Evolutionary conservation across 2,113 vertebrate genomes (phyloP).

Genomic region (Abramis brama): DNA sequence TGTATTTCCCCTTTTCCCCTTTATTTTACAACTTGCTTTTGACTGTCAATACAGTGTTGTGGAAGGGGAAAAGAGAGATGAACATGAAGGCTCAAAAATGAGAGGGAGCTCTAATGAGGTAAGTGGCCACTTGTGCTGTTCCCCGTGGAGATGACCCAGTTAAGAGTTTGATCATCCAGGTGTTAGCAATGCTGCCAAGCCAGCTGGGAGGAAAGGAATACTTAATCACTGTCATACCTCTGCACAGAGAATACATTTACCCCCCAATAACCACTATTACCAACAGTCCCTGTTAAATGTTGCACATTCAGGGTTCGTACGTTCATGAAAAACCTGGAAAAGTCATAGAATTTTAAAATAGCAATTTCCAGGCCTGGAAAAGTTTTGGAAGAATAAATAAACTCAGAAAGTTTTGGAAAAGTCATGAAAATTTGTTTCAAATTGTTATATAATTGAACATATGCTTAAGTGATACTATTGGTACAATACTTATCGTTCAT

Average conservation of each 20-base stretch:
- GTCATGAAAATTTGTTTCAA: too few relatives aligned
- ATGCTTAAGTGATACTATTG: too few relatives aligned
- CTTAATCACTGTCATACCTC: constrained; percentile 51
- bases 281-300: background rate
- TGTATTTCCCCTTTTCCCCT: background rate
- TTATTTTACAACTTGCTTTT: constrained; percentile 2
- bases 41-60: background rate
- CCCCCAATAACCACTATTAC: constrained; percentile 18
- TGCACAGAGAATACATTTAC: constrained; percentile 25
- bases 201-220: constrained; percentile 34
- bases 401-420: too few relatives aligned
- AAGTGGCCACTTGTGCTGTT: constrained; percentile 18
- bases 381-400: too few relatives aligned
- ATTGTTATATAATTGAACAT: too few relatives aligned
- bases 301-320: background rate
- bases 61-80: background rate
- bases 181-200: constrained; percentile 37
- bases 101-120: constrained; percentile 41
- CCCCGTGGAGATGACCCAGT: constrained; percentile 35
- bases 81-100: background rate
- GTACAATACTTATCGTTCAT: too few relatives aligned
- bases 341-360: too few relatives aligned
- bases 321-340: too few relatives aligned
- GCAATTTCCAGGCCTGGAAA: too few relatives aligned
- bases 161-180: constrained; percentile 48